Base-by-base conservation (phyloP, 2,797 vertebrate genomes). In the Sebastes iracundus region DNA sequence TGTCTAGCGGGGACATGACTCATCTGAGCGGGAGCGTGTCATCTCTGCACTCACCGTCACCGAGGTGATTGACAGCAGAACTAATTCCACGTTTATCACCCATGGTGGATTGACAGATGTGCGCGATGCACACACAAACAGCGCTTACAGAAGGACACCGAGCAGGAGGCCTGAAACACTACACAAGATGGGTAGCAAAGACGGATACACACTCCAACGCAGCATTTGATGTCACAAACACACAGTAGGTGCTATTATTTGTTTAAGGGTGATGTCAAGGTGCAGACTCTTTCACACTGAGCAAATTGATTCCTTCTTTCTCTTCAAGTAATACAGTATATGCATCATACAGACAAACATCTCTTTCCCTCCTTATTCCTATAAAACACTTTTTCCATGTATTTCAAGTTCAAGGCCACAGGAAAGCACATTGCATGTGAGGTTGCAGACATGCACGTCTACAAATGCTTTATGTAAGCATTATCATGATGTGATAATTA, bases 31-130 rank as follows among this genome's bases (percentile, higher is more conserved):
- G 16, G 65, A 77, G 58, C 32, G 22, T 71, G 80, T 83, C 56
- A 58, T 84, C 73, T 80, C 70, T 65, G 84, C 77, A 8, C 70
- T 87, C 81, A n/a, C 63, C 6, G 56, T 87, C 76, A 4, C 76
- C 81, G 66, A 77, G 77, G 80, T 88, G 91, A 94, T 86, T 89
- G 93, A 93, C 90, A 90, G 89, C 87, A 68, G 73, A 89, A 89
- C 88, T 87, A 93, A 93, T 92, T 88, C 79, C 67, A 35, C 23
- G 20, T 88, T 88, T 83, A 83, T 86, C 84, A 87, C 65, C 71
- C 80, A 77, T 3, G 0, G 52, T 69, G 71, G 71, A 80, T 30
- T 79, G 83, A 87, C 75, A 20, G 77, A 77, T 49, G 12, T 23
- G 46, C 59, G 64, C 69, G 30, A 72, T 20, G 18, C 9, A 22